Conservation (phyloP, 2,797 vertebrate genomes). For the Pogoniulus pusillus region DNA sequence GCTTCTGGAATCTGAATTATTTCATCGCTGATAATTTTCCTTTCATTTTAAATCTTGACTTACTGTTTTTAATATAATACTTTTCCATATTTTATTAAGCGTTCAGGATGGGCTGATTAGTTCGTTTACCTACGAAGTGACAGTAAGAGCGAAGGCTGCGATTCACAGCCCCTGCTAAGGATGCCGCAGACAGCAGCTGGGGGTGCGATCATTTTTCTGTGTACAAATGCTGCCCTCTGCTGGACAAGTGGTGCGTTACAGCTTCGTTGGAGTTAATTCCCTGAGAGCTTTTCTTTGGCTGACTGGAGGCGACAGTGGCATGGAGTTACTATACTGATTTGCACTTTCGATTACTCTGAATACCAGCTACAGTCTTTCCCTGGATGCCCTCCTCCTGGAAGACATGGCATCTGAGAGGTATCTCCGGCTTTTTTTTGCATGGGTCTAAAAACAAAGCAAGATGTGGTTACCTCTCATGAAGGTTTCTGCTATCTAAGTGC, state of each 20-base stretch:
- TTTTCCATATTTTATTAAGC: not conserved
- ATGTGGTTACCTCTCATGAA: rapidly evolving
- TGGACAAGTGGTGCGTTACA: not conserved
- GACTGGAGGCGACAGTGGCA: not conserved
- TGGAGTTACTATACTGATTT: not conserved
- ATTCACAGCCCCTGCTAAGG: not conserved
- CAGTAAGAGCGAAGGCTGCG: not conserved
- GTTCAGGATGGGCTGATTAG: not conserved
- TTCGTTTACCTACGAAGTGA: not conserved
- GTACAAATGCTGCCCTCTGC: slow-evolving; percentile 58
- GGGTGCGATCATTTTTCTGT: not conserved
- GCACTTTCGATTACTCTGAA: not conserved
- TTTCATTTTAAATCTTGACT: not conserved
- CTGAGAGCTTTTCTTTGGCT: not conserved
- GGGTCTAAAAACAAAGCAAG: not conserved
- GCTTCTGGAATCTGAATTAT: not conserved
- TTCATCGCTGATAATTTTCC: not conserved
- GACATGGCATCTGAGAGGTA: not conserved
- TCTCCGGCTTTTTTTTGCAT: not conserved
- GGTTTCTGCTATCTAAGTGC: not conserved
- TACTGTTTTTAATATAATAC: not conserved
- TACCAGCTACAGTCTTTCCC: not conserved
- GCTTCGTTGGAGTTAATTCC: rapidly evolving
- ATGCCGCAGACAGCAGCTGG: not conserved
- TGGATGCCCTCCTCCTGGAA: not conserved